Conservation (phyloP, 2,113 vertebrate genomes). For the Gadus macrocephalus region DNA sequence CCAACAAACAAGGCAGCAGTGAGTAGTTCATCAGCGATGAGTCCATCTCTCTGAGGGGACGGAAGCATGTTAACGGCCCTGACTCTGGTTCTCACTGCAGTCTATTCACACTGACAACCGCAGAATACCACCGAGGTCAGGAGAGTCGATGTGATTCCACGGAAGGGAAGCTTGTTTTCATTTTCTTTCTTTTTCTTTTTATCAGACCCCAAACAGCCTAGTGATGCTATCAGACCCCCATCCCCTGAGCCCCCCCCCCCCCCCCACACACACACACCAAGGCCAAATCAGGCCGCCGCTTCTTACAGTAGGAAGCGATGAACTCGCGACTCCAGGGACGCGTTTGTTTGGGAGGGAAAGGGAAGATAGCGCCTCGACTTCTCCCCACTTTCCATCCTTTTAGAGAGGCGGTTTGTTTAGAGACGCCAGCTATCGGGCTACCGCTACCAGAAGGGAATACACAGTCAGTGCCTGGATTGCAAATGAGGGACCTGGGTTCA, state of each 20-base stretch:
- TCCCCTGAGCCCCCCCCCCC: too few species aligned
- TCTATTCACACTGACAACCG: too few species aligned
- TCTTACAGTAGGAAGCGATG: slow-evolving; percentile 30
- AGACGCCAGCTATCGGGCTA: not conserved
- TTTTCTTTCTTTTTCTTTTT: not conserved
- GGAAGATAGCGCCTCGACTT: slow-evolving; percentile 19
- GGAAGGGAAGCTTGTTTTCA: slow-evolving; percentile 35
- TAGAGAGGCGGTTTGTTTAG: slow-evolving; percentile 5
- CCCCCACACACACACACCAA: not conserved
- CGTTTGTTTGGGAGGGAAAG: slow-evolving; percentile 44
- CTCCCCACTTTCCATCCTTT: slow-evolving; percentile 14
- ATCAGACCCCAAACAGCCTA: slow-evolving; percentile 19
- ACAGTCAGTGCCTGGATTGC: too few species aligned
- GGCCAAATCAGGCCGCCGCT: slow-evolving; percentile 32
- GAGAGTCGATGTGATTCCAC: slow-evolving; percentile 40
- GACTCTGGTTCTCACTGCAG: too few species aligned
- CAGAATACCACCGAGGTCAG: not conserved
- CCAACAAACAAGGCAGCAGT: too few species aligned
- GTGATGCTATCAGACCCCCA: slow-evolving; percentile 42
- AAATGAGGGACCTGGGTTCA: too few species aligned
- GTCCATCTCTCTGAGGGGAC: too few species aligned
- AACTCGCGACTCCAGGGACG: slow-evolving; percentile 24
- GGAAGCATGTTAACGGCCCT: too few species aligned
- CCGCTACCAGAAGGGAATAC: not conserved
- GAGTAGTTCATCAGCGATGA: too few species aligned